These are phyloP conservation scores for Amyelois transitella DNA, from an alignment of 1,140 invertebrate genomes.

Conservation along the genomic window DNA sequence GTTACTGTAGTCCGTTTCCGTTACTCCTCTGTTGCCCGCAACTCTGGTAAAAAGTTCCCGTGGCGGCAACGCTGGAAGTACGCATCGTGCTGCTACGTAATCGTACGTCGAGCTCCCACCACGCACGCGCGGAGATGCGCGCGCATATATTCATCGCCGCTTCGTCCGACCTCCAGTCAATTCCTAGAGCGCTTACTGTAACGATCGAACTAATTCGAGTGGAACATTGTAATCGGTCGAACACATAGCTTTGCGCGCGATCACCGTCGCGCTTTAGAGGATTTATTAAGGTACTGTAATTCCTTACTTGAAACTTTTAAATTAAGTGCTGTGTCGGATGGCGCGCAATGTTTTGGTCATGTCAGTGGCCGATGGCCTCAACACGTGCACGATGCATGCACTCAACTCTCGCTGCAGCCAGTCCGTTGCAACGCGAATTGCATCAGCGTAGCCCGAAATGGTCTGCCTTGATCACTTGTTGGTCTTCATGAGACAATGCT, in stretches of 20 bases:
- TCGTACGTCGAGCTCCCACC: conserved; percentile 21
- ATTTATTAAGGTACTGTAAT: conserved; percentile 47
- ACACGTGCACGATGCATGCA: conserved; percentile 32
- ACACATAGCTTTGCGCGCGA: conserved; percentile 35
- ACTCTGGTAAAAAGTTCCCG: neutral
- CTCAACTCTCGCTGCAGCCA: conserved; percentile 21
- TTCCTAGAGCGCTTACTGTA: conserved; percentile 32
- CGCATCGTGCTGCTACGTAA: neutral
- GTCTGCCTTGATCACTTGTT: conserved; percentile 6
- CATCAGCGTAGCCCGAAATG: conserved; percentile 43
- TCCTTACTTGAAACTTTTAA: conserved; percentile 14
- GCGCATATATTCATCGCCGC: conserved; percentile 59
- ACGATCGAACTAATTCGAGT: conserved; percentile 25
- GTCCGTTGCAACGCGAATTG: conserved; percentile 54
- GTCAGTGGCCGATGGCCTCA: conserved; percentile 17
- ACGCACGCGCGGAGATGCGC: conserved; percentile 60
- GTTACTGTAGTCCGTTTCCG: too few species aligned
- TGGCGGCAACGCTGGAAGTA: neutral
- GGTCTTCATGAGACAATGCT: conserved; percentile 25
- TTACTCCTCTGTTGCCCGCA: too few species aligned
- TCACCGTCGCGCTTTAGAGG: conserved; percentile 23
- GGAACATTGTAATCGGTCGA: conserved; percentile 8
- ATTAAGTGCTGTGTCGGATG: conserved; percentile 12
- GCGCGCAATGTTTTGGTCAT: conserved; percentile 8
- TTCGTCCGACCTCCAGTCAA: conserved; percentile 49